These are phyloP conservation scores for Megaceryle alcyon DNA, from an alignment of 2,797 vertebrate genomes.

Conservation along the genomic window DNA sequence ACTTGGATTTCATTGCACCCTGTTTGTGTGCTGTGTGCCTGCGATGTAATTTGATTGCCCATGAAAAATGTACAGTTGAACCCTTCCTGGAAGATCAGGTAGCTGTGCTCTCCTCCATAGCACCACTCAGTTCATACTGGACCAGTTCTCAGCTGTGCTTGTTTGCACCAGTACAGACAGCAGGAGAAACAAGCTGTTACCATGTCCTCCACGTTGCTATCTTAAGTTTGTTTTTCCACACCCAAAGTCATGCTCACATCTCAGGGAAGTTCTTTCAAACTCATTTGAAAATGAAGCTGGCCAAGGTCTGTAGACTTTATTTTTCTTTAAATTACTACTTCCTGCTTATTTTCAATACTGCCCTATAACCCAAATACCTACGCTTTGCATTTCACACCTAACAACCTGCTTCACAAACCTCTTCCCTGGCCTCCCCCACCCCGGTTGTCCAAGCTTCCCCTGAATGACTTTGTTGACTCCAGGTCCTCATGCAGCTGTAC, in stretches of 20 bases:
- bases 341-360: background rate
- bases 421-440: constrained; percentile 2
- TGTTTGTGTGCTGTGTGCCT: background rate
- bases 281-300: background rate
- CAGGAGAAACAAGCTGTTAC: background rate
- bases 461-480: constrained; percentile 62
- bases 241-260: background rate
- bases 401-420: constrained; percentile 25
- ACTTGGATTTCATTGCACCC: background rate
- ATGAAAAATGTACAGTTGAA: background rate
- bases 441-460: background rate
- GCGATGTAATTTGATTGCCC: background rate
- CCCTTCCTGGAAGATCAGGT: background rate
- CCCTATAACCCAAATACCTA: background rate
- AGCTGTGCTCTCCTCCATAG: background rate
- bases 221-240: background rate
- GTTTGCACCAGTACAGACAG: background rate
- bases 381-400: constrained; percentile 30
- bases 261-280: background rate
- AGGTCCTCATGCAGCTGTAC: constrained; percentile 71
- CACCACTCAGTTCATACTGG: background rate
- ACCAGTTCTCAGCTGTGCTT: background rate
- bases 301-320: background rate
- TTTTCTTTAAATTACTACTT: background rate
- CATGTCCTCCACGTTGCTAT: background rate